Percentiles rank a stretch among this genome's conserved stretches.
Conservation (phyloP, 35 echinoderm and acorn worm species). For the Heliocidaris tuberculata region DNA sequence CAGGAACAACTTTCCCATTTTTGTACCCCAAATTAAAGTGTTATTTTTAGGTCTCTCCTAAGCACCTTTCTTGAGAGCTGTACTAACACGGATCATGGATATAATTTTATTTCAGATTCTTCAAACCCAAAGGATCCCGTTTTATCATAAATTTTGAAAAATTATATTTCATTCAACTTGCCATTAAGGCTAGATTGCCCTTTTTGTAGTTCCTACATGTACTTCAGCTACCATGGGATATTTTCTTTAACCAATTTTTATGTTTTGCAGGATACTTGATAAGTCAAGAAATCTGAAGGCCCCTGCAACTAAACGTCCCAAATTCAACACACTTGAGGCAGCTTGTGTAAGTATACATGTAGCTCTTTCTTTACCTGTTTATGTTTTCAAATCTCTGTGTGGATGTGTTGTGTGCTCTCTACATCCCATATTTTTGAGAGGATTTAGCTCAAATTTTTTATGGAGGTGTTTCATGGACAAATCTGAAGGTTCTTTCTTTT, state of each 20-base stretch:
- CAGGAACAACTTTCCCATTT: background rate
- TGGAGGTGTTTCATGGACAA: too few species aligned
- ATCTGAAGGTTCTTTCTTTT: too few species aligned
- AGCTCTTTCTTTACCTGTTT: too few species aligned
- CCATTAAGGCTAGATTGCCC: background rate
- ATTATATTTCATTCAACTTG: background rate
- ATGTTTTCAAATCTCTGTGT: too few species aligned
- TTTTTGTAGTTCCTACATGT: background rate
- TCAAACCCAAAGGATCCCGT: background rate
- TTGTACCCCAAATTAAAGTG: background rate
- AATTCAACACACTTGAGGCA: background rate
- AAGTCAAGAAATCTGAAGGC: conserved; percentile 29
- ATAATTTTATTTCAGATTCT: background rate
- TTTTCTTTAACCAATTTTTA: background rate
- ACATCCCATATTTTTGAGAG: too few species aligned
- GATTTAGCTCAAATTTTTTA: too few species aligned
- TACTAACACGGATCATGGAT: background rate
- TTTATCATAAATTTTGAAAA: background rate
- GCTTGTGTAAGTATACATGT: conserved; percentile 12
- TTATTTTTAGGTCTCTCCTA: background rate
- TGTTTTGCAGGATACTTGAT: background rate
- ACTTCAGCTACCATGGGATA: background rate
- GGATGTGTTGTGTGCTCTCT: too few species aligned
- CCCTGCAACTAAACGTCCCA: conserved; percentile 20
- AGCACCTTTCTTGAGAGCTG: background rate